phyloP scores from a whole-genome alignment of 1,140 invertebrate species.

The Drosophila nannoptera region DNA sequence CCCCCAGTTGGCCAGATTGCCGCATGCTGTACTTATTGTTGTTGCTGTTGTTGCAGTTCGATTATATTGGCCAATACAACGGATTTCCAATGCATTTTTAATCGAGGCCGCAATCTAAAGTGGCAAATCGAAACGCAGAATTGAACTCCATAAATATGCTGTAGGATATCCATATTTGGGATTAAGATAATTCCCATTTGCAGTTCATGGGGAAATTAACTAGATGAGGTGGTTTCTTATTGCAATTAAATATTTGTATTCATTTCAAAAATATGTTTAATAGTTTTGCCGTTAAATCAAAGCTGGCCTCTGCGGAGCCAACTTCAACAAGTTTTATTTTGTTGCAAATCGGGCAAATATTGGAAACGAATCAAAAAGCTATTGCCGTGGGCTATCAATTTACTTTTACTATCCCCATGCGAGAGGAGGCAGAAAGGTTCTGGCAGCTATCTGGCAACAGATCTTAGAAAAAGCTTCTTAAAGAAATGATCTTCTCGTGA shows the following conservation, averaged over 20 bases:
- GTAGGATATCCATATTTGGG: no score
- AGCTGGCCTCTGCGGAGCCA: neutral
- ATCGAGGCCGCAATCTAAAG: constrained; percentile 18
- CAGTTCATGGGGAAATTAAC: no score
- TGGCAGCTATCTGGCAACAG: no score
- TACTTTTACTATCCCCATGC: constrained; percentile 14
- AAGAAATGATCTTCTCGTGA: no score
- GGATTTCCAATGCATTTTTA: constrained; percentile 12
- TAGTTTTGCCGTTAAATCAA: constrained; percentile 1
- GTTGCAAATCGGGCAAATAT: constrained; percentile 3
- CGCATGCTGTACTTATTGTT: neutral
- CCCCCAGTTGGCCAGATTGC: constrained; percentile 34
- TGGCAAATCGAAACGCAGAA: constrained; percentile 13
- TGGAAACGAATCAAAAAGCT: constrained; percentile 18
- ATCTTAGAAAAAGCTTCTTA: no score
- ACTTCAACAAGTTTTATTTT: constrained; percentile 1
- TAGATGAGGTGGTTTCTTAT: no score
- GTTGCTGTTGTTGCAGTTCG: neutral
- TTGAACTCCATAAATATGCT: neutral
- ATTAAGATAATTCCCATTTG: no score
- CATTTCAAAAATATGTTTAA: no score
- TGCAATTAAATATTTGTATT: neutral
- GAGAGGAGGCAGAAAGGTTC: no score
- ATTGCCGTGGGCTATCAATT: constrained; percentile 30
- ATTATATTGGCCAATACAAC: constrained; percentile 14